phyloP scores from a whole-genome alignment of 2,797 vertebrate genomes.

The Chlorospingus semifuscus region DNA sequence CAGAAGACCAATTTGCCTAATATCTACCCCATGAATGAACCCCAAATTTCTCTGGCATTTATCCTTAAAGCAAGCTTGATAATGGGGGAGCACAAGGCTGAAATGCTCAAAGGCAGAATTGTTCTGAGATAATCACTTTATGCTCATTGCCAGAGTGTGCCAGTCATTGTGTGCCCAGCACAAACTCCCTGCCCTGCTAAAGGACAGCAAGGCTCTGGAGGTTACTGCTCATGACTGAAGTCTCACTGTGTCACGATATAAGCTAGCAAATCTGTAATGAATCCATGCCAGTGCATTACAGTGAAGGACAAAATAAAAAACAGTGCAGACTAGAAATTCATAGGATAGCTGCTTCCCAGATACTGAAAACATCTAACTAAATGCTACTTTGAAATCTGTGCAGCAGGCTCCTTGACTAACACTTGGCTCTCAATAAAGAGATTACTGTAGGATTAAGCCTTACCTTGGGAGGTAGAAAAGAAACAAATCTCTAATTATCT shows the following conservation, averaged over 20 bases:
- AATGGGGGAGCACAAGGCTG: not conserved
- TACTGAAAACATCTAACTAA: not conserved
- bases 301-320: not conserved
- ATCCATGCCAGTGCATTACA: not conserved
- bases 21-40: not conserved
- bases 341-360: not conserved
- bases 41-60: not conserved
- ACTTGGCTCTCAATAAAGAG: conserved; percentile 32
- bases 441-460: conserved; percentile 52
- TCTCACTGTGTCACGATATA: not conserved
- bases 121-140: not conserved
- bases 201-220: not conserved
- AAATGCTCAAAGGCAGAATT: conserved; percentile 13
- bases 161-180: not conserved
- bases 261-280: not conserved
- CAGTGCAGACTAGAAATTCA: not conserved
- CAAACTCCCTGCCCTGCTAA: not conserved
- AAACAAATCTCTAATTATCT: conserved; percentile 62
- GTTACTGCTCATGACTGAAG: not conserved
- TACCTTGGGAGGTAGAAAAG: conserved; percentile 34
- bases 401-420: conserved; percentile 18
- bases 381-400: not conserved
- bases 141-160: not conserved
- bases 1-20: not conserved
- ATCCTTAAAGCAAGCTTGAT: not conserved